phyloP scores from a whole-genome alignment of 2,113 vertebrate genomes.

The Rhegmatorhina hoffmannsi region DNA sequence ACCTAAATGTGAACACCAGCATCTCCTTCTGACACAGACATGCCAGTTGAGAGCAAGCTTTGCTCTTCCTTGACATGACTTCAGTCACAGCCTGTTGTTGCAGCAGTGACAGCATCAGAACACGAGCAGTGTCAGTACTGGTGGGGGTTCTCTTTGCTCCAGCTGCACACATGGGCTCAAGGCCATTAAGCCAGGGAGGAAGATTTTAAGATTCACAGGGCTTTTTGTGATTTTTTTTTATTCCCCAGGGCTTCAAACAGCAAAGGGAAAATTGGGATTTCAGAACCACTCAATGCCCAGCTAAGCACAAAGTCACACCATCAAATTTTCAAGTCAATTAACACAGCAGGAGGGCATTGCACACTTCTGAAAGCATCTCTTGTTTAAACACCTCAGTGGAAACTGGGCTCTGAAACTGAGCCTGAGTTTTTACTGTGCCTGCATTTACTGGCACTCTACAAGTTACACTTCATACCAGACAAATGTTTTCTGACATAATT shows the following conservation, averaged over 20 bases:
- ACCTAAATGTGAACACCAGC: neutral
- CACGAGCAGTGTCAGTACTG: neutral
- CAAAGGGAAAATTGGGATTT: conserved; percentile 17
- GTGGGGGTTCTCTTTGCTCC: neutral
- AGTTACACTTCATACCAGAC: neutral
- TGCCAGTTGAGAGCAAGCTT: neutral
- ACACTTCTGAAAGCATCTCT: neutral
- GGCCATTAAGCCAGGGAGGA: neutral
- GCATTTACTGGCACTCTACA: neutral
- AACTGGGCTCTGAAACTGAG: neutral
- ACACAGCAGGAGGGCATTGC: neutral
- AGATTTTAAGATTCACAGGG: neutral
- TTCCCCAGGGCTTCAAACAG: neutral
- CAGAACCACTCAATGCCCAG: neutral
- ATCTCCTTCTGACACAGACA: neutral
- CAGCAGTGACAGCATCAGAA: neutral
- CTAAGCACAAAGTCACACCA: conserved; percentile 15
- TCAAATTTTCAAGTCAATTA: conserved; percentile 29
- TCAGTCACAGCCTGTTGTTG: neutral
- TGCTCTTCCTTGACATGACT: neutral
- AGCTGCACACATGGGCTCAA: neutral
- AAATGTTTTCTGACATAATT: neutral
- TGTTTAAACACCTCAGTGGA: neutral
- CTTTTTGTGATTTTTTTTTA: neutral
- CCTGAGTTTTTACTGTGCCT: neutral